These are phyloP conservation scores for Drosophila lini DNA, from an alignment of 1,140 invertebrate genomes.

Conservation along the genomic window DNA sequence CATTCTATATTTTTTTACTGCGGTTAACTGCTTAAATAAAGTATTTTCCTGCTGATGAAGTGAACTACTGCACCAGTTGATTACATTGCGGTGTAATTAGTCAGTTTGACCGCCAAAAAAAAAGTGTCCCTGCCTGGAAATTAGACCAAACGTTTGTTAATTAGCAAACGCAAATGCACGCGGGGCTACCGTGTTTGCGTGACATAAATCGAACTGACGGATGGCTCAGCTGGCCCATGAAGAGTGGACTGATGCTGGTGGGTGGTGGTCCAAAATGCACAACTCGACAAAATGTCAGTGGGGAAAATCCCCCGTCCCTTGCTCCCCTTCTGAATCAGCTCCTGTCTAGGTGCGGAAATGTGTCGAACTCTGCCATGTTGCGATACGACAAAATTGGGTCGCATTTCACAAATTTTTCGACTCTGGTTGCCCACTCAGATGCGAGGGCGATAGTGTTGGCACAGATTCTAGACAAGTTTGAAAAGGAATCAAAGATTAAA, in stretches of 20 bases:
- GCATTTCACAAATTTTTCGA: conserved; percentile 55
- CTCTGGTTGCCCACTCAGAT: conserved; percentile 14
- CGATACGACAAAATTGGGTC: conserved; percentile 58
- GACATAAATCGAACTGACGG: conserved; percentile 59
- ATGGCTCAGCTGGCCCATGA: conserved; percentile 18
- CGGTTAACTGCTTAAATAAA: conserved; percentile 16
- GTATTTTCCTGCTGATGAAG: conserved; percentile 32
- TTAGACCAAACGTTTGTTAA: conserved; percentile 48
- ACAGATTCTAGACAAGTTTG: not conserved
- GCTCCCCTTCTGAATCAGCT: not conserved
- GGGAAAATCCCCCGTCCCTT: not conserved
- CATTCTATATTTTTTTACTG: conserved; percentile 1
- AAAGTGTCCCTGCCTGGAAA: conserved; percentile 22
- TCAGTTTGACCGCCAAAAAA: conserved; percentile 27
- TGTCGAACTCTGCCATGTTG: conserved; percentile 61
- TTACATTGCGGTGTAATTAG: conserved; percentile 47
- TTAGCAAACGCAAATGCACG: conserved; percentile 51
- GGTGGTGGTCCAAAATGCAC: conserved; percentile 38
- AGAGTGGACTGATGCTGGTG: conserved; percentile 4
- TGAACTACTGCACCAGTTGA: conserved; percentile 38
- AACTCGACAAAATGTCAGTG: conserved; percentile 51
- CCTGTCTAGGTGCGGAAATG: conserved; percentile 49
- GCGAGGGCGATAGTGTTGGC: conserved; percentile 18
- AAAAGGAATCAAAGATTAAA: not conserved
- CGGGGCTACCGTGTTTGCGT: conserved; percentile 21